These are phyloP conservation scores for Chionoecetes opilio DNA, from an alignment of 1,140 invertebrate genomes.

Conservation along the genomic window DNA sequence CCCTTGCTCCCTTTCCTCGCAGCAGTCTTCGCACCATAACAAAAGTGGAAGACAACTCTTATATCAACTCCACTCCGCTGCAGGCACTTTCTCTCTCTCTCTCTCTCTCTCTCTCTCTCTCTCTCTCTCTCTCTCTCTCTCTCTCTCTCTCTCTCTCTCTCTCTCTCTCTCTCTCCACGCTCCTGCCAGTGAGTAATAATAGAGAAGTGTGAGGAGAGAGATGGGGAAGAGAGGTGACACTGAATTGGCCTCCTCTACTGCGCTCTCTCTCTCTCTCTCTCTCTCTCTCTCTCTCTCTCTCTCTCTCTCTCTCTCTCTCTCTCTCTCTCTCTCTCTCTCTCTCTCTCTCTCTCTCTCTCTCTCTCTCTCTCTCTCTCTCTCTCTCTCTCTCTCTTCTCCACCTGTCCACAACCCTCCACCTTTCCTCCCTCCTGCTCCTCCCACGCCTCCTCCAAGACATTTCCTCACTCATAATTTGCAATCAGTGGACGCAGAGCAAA, in stretches of 20 bases:
- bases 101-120: neutral
- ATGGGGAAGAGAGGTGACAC: too few relatives aligned
- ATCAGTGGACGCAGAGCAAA: neutral
- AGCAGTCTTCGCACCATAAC: too few relatives aligned
- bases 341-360: neutral
- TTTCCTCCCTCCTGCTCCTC: neutral
- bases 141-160: conserved; percentile 10
- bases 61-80: too few relatives aligned
- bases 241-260: neutral
- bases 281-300: neutral
- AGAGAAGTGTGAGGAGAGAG: neutral
- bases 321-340: neutral
- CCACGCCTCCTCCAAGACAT: neutral
- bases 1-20: too few relatives aligned
- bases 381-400: neutral
- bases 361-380: neutral
- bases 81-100: neutral
- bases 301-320: neutral
- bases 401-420: neutral
- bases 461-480: neutral
- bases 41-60: too few relatives aligned
- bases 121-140: neutral
- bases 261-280: neutral
- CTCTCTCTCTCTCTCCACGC: neutral
- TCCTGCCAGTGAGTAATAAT: neutral